These are phyloP conservation scores for Timandra comae DNA, from an alignment of 2,888 invertebrate genomes.

Conservation along the genomic window DNA sequence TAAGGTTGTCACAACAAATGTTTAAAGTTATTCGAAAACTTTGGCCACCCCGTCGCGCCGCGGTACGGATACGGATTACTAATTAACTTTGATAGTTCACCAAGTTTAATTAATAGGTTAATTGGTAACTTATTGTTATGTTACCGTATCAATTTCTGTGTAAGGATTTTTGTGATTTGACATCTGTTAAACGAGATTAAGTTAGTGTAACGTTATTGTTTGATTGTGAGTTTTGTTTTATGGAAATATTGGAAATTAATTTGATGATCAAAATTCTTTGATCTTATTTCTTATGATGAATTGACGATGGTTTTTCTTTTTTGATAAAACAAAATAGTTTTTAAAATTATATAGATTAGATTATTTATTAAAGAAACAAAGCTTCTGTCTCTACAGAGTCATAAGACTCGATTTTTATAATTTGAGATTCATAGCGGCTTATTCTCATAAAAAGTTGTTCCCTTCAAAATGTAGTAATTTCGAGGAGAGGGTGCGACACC, in stretches of 20 bases:
- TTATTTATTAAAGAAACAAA: too few species aligned
- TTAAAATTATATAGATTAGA: too few species aligned
- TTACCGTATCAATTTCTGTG: neutral
- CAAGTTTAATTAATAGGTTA: slow-evolving; percentile 30
- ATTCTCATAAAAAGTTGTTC: slow-evolving; percentile 76
- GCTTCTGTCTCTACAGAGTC: slow-evolving; percentile 23
- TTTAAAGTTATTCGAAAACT: slow-evolving; percentile 48
- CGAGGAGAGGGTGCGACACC: slow-evolving; percentile 52
- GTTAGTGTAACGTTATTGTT: too few species aligned
- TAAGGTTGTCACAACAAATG: slow-evolving; percentile 49
- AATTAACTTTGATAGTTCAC: slow-evolving; percentile 39
- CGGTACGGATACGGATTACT: slow-evolving; percentile 31
- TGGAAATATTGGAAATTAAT: too few species aligned
- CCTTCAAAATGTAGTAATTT: slow-evolving; percentile 76
- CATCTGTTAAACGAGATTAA: too few species aligned
- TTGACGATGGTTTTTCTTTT: too few species aligned
- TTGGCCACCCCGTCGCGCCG: slow-evolving; percentile 27
- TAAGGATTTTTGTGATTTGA: too few species aligned
- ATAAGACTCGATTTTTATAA: slow-evolving; percentile 60
- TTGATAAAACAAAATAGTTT: too few species aligned
- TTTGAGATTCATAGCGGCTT: slow-evolving; percentile 75
- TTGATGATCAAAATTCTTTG: too few species aligned
- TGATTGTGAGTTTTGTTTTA: too few species aligned
- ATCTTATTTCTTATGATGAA: too few species aligned
- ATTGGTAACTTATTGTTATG: slow-evolving; percentile 21